These are phyloP conservation scores for Indri indri DNA, from an alignment of 2,113 vertebrate species.

Conservation along the genomic window DNA sequence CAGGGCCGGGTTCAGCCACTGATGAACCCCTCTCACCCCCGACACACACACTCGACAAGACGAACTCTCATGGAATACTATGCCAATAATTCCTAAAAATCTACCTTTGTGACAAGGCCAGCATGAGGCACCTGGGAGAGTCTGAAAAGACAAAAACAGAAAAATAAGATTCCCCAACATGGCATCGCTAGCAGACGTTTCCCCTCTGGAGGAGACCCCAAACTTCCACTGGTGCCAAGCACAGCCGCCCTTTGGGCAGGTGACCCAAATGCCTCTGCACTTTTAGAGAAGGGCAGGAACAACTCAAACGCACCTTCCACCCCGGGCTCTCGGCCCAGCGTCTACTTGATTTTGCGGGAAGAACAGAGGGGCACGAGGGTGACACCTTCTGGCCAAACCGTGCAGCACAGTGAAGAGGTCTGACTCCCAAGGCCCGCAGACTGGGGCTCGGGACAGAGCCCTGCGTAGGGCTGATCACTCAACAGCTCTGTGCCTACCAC, in stretches of 20 bases:
- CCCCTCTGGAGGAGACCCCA: neutral
- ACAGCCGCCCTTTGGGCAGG: neutral
- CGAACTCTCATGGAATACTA: neutral
- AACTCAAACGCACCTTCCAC: neutral
- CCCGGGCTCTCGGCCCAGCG: neutral
- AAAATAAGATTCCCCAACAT: conserved; percentile 57
- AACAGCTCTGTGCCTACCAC: neutral
- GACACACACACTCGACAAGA: neutral
- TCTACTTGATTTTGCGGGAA: neutral
- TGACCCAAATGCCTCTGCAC: neutral
- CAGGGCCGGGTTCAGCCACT: neutral
- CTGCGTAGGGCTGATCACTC: neutral
- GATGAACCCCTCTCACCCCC: neutral
- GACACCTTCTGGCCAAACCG: neutral
- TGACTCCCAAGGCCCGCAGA: neutral
- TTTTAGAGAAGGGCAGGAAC: neutral
- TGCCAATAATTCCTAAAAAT: conserved; percentile 49
- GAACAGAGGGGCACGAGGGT: neutral
- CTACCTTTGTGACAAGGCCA: conserved; percentile 88
- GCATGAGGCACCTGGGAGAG: conserved; percentile 82
- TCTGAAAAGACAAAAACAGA: conserved; percentile 86
- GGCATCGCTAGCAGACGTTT: neutral
- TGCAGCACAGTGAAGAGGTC: neutral
- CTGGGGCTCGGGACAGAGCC: neutral
- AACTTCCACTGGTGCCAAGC: neutral